A percentile compares a stretch with the other conserved stretches of the same genome.
phyloP scores from a whole-genome alignment of 2,113 vertebrate genomes.

The Trematocara variabile region DNA sequence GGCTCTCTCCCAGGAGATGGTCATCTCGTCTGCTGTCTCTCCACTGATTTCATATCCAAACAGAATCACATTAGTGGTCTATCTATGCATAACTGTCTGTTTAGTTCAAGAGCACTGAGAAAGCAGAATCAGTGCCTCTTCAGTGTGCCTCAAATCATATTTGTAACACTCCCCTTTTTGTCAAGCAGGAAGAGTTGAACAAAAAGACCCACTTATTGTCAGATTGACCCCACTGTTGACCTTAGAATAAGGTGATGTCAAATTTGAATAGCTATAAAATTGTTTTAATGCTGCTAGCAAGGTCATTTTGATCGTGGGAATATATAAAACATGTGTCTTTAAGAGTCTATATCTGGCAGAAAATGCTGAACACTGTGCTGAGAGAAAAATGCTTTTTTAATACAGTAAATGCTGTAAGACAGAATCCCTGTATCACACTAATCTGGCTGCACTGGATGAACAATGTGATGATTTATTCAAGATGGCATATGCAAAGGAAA shows the following conservation, averaged over 20 bases:
- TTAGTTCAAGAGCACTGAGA: neutral
- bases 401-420: neutral
- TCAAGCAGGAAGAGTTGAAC: neutral
- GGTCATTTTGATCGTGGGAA: too few species aligned
- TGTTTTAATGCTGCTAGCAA: too few species aligned
- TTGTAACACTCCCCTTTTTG: neutral
- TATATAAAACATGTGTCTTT: neutral
- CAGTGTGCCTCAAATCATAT: neutral
- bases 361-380: neutral
- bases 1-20: conserved; percentile 39
- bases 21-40: conserved; percentile 42
- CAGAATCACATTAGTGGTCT: conserved; percentile 34
- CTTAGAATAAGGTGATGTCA: neutral
- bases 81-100: conserved; percentile 20
- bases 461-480: neutral
- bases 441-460: neutral
- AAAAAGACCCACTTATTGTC: neutral
- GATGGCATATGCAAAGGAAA: neutral
- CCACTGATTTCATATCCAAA: conserved; percentile 49
- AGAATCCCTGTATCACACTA: neutral
- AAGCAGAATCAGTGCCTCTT: neutral
- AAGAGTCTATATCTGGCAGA: neutral
- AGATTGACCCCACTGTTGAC: neutral
- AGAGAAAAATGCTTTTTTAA: neutral
- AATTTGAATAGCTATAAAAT: neutral